Conservation (phyloP, 1,140 invertebrate species). For the Drosophila pallidifrons region DNA sequence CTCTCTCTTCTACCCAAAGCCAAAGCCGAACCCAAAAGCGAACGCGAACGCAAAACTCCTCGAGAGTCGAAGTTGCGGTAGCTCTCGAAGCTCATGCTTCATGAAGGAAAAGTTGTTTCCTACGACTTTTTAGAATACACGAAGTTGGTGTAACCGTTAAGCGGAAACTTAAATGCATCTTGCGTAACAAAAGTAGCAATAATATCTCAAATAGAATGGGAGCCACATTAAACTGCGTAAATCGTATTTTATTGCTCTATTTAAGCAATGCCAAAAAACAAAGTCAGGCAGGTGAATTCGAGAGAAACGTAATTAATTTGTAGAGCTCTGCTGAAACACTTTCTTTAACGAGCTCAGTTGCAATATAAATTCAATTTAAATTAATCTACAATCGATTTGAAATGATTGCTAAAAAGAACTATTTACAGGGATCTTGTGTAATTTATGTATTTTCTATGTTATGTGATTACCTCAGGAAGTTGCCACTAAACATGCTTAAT, state of each 20-base stretch:
- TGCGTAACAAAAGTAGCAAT: constrained; percentile 41
- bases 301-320: no score
- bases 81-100: constrained; percentile 6
- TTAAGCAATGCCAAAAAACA: background rate
- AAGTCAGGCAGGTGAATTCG: background rate
- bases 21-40: background rate
- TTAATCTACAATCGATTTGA: no score
- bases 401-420: no score
- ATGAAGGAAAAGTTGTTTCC: constrained; percentile 66
- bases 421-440: no score
- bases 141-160: constrained; percentile 51
- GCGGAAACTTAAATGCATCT: constrained; percentile 61
- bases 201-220: background rate
- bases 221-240: background rate
- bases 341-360: no score
- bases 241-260: background rate
- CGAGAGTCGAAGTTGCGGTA: background rate
- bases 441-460: no score
- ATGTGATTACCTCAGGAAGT: background rate
- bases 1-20: constrained; percentile 4
- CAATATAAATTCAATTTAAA: no score
- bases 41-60: background rate
- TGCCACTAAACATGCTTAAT: constrained; percentile 5
- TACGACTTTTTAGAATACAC: constrained; percentile 43
- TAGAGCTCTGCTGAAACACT: no score